Base-by-base conservation (phyloP, 92 coral and sea anemone species). In the Palythoa grandis region DNA sequence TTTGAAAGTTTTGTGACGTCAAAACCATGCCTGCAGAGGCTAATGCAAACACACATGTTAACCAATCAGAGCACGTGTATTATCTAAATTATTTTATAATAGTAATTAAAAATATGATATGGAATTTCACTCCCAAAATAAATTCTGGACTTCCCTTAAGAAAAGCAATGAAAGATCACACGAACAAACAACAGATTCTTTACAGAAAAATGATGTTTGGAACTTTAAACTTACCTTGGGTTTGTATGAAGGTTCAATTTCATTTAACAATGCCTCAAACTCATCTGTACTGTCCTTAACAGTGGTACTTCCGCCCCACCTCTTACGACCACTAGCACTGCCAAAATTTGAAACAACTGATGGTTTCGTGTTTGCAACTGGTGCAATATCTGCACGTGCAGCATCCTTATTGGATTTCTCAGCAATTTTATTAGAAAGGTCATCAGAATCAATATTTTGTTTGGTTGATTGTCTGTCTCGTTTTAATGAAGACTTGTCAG, bases 201-300 rank as follows among this genome's bases (percentile, higher is more conserved):
- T 0, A 10, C 19, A 67, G 35, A n/a, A 67, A 24, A 11, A 11
- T 4, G 25, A 67, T 67, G 5, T 13, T n/a, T 19, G 11, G 5
- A 72, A 5, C 20, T 5, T 9, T 10, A 37, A 15, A 70, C 11
- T 19, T 48, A 80, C 85, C 85, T 80, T 80, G 20, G 74, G 58
- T 80, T 67, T 80, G 47, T 39, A 52, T 37, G 88, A 53, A 14
- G 82, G 82, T 29, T 91, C 98, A 78, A 96, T 94, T 75, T 96
- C 98, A 87, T 87, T 87, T 53, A 96, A 88, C 53, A 96, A 61
- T 11, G 96, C 90, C 65, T 96, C 98, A 87, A 96, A 95, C 67
- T 96, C 98, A 79, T 95, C 98, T n/a, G 93, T 92, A 72, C 98
- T 94, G 76, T 96, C 98, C 70, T 91, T 90, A 10, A 94, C 93